These are phyloP conservation scores for Pseudanteris insignis DNA, from an alignment of 2,888 invertebrate genomes.

Conservation along the genomic window DNA sequence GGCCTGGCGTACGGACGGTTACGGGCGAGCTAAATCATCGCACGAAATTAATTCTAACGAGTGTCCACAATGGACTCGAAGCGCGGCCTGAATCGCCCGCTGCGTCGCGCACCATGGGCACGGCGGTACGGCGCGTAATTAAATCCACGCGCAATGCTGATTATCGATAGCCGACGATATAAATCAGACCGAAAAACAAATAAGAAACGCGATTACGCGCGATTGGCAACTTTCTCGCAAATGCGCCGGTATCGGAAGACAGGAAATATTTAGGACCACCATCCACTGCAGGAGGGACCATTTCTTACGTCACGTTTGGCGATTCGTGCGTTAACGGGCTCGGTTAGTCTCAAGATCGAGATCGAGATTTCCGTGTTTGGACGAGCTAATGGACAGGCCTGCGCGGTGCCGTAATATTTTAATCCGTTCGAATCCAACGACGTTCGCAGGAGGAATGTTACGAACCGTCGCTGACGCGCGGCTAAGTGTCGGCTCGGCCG, in stretches of 20 bases:
- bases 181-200: conserved; percentile 21
- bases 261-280: conserved; percentile 36
- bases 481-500: conserved; percentile 19
- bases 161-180: conserved; percentile 12
- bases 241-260: conserved; percentile 22
- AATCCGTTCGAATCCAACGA: conserved; percentile 37
- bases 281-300: conserved; percentile 30
- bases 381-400: conserved; percentile 40
- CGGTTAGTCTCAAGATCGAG: conserved; percentile 33
- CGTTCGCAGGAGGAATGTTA: conserved; percentile 25
- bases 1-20: neutral
- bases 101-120: neutral
- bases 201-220: conserved; percentile 22
- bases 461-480: conserved; percentile 17
- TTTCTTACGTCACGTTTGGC: conserved; percentile 28
- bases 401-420: conserved; percentile 37
- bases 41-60: conserved; percentile 15
- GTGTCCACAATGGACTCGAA: neutral
- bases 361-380: conserved; percentile 44
- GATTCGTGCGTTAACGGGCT: conserved; percentile 29
- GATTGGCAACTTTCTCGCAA: conserved; percentile 37
- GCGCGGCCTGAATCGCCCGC: conserved; percentile 1
- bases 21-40: conserved; percentile 14
- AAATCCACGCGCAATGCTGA: conserved; percentile 10
- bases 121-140: conserved; percentile 13